Percentiles rank a stretch among this genome's conserved stretches.
Conservation (phyloP, 92 coral and sea anemone genomes). For the Zoanthus solanderi region DNA sequence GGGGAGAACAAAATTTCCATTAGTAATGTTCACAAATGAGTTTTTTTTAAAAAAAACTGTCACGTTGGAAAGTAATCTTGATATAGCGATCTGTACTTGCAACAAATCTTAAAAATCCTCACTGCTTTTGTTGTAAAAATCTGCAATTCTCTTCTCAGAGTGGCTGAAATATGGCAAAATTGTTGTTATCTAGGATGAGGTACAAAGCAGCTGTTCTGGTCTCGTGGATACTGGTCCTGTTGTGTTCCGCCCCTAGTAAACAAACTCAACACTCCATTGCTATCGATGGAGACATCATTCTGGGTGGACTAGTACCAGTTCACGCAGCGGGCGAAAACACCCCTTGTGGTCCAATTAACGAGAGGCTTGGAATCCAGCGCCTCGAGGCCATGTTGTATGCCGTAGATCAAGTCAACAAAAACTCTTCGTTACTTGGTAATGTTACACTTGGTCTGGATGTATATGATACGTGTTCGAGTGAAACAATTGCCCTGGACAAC, state of each 20-base stretch:
- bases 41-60: too few species aligned
- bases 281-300: constrained; percentile 70
- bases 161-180: not conserved
- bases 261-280: constrained; percentile 27
- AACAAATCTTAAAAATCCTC: too few species aligned
- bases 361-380: constrained; percentile 92
- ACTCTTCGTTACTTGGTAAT: constrained; percentile 68
- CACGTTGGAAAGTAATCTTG: too few species aligned
- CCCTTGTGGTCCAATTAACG: constrained; percentile 71
- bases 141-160: not conserved
- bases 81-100: too few species aligned
- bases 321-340: constrained; percentile 70
- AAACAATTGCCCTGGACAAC: constrained; percentile 82
- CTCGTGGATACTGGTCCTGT: constrained; percentile 7
- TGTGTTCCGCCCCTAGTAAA: constrained; percentile 2
- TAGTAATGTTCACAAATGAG: too few species aligned
- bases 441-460: constrained; percentile 86
- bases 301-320: constrained; percentile 92
- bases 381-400: constrained; percentile 91
- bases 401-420: constrained; percentile 80
- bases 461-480: constrained; percentile 88
- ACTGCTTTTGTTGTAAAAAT: not conserved
- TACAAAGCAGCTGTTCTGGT: not conserved
- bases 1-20: too few species aligned
- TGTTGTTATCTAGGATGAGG: constrained; percentile 26